These are phyloP conservation scores for Leptinotarsa defecta DNA, from an alignment of 1,140 invertebrate genomes.

Conservation along the genomic window DNA sequence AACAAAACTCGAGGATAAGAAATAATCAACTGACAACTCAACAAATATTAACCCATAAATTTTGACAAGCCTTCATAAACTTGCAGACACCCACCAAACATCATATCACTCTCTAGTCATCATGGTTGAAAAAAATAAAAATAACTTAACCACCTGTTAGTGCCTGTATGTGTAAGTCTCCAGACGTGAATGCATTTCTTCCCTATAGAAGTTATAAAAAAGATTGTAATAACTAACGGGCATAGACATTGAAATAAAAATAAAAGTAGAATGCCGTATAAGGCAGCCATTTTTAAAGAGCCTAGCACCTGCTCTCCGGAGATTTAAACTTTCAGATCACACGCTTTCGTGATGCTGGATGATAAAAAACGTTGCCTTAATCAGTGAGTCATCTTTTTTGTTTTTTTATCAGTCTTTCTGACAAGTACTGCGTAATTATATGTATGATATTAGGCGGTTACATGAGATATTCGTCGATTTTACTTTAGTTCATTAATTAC, in stretches of 20 bases:
- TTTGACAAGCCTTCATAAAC: too few species aligned
- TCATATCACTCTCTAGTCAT: too few species aligned
- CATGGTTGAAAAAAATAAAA: neutral
- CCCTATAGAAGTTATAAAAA: neutral
- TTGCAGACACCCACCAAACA: too few species aligned
- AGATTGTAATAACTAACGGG: neutral
- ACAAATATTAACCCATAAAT: too few species aligned
- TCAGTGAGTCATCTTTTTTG: conserved; percentile 9
- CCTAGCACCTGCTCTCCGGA: conserved; percentile 14
- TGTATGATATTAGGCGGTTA: too few species aligned
- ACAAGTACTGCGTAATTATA: too few species aligned
- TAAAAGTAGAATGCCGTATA: conserved; percentile 15
- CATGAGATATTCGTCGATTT: too few species aligned
- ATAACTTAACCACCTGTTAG: conserved; percentile 14
- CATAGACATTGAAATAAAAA: conserved; percentile 1
- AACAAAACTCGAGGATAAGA: too few species aligned
- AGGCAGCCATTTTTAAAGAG: conserved; percentile 20
- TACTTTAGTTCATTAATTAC: too few species aligned
- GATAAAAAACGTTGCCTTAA: conserved; percentile 16
- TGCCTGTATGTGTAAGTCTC: neutral
- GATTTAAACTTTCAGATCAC: conserved; percentile 13
- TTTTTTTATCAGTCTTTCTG: neutral
- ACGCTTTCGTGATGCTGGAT: neutral
- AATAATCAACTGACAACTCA: too few species aligned
- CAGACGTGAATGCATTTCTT: neutral